Evolutionary conservation across 2,113 vertebrate species (phyloP), one percentile per base, ranked within the genome.

Genomic region (Sphaerodactylus townsendi): DNA sequence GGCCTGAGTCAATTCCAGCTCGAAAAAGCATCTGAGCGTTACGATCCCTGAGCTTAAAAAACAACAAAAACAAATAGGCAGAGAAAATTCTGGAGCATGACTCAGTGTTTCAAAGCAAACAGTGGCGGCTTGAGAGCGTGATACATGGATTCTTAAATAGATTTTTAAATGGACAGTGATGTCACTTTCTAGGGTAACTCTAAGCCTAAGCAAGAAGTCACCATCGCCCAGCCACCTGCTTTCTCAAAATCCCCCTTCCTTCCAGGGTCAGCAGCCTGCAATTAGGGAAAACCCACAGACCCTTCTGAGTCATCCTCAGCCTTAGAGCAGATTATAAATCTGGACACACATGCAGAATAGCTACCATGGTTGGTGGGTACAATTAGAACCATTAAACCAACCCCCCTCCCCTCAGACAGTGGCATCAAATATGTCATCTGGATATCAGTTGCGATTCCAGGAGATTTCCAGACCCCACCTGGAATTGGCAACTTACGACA

Each of bases 91-190:
- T 19, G 13, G 74, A 77, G 25, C 6, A 33, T 56, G 82, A 56
- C 25, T 53, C 15, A 25, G 13, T 8, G 5, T 15, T 39, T 10
- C 23, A 33, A 41, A 44, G 82, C 33, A 77, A 84, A 84, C 74
- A 69, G 39, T 21, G 46, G 77, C 35, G 25, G 21, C 11, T n/a
- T 17, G 35, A 50, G 21, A 59, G 35, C 65, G 10, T 41, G 74
- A 84, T 59, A 28, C 64, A 17, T 33, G 11, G 14, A 33, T 77
- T 68, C 82, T 19, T 39, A 70, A 84, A 84, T 77, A 84, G 65
- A 56, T 59, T 1, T 71, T n/a, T 21, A 23, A 39, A 37, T 21
- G 72, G n/a, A 21, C 4, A 59, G 15, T 4, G 46, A 59, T 69
- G 48, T 77, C 65, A 70, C 4, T 41, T 10, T 14, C 21, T 17